Conservation (phyloP, 2,113 vertebrate genomes). For the Sula dactylatra region DNA sequence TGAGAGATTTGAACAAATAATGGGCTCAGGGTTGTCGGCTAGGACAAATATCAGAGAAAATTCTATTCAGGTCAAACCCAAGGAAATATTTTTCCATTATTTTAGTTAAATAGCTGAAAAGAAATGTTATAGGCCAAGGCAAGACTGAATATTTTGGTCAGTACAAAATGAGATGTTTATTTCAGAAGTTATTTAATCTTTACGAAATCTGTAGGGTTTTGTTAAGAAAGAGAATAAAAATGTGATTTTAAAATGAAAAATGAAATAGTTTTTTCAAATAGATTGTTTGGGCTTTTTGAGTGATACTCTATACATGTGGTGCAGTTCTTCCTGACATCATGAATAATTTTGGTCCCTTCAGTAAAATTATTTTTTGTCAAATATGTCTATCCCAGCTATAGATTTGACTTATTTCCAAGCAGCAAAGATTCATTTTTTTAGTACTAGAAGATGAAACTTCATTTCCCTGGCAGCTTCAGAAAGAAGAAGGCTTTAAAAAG, state of each 20-base stretch:
- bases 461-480: not conserved
- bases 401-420: not conserved
- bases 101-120: not conserved
- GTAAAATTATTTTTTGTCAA: slow-evolving; percentile 22
- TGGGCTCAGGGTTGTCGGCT: not conserved
- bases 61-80: not conserved
- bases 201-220: not conserved
- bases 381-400: not conserved
- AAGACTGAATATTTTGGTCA: not conserved
- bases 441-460: not conserved
- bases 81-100: not conserved
- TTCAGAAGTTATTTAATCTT: not conserved
- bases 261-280: not conserved
- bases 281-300: not conserved
- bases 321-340: not conserved
- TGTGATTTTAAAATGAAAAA: not conserved
- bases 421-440: slow-evolving; percentile 9
- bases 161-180: not conserved
- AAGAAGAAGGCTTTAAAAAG: not conserved
- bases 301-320: not conserved
- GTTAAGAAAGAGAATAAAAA: not conserved
- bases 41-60: not conserved
- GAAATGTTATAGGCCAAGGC: not conserved
- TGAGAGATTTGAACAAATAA: not conserved
- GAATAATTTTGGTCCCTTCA: not conserved